Evolutionary conservation across 2,888 invertebrate species (phyloP), one percentile per base, ranked within the genome.

Genomic region (Macaria liturata): DNA sequence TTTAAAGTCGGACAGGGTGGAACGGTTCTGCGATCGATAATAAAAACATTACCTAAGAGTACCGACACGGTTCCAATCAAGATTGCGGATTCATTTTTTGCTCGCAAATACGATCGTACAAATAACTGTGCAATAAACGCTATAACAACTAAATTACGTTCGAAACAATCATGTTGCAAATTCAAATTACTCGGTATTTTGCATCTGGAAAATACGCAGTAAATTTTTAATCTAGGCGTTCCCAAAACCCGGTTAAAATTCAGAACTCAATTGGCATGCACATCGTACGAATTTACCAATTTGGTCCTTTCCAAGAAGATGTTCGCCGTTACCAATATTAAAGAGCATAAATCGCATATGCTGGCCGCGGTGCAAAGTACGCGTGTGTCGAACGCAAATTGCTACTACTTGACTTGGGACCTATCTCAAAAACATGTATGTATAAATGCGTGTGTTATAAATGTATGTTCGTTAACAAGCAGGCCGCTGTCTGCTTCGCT

Each of bases 381-480:
- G 77, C 85, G 87, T 86, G 86, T 76, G 67, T 66, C 64, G 87
- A 84, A 84, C 80, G 68, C 81, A 81, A 87, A 89, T 86, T 80
- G 78, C 72, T 81, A 76, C 77, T 80, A 76, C 76, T 81, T 83
- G 45, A 52, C 32, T 47, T 52, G 34, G 2, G 7, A 7, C 44
- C 32, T 45, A 51, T 44, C 37, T 51, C 44, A 34, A 43, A 46
- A 30, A 54, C 45, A 54, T 43, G 31, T 37, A 43, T 44, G 4
- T 42, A 42, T 42, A 42, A 42, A 42, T 8, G 9, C 42, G 9
- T 42, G 49, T 49, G 49, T 52, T 60, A 60, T 55, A 37, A 34
- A 46, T 52, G 59, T 49, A 45, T 20, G 20, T 20, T 20, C 45
- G 72, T 71, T 81, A 81, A 81, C 78, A 81, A 82, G 80, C 77